Percentiles rank a stretch among this genome's conserved stretches.
phyloP scores from a whole-genome alignment of 2,113 vertebrate genomes.

The Sceloporus tristichus region DNA sequence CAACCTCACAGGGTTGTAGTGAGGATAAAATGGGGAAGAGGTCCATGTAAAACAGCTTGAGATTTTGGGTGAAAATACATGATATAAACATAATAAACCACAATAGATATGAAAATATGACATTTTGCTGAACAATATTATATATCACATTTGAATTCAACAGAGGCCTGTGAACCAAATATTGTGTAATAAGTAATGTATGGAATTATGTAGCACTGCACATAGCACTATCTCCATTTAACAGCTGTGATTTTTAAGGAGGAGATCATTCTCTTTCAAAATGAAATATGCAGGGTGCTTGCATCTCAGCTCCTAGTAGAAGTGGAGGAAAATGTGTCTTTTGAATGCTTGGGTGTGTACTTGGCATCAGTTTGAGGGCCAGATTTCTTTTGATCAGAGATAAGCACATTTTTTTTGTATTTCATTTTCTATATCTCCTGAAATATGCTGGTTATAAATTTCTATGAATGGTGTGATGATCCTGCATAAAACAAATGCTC shows the following conservation, averaged over 20 bases:
- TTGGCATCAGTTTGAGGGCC: slow-evolving; percentile 54
- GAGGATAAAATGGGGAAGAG: background rate
- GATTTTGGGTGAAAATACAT: background rate
- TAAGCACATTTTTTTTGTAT: slow-evolving; percentile 44
- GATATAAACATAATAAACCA: background rate
- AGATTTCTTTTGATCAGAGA: slow-evolving; percentile 62
- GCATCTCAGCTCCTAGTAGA: slow-evolving; percentile 6
- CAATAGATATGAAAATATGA: too few relatives aligned
- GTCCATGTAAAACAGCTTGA: background rate
- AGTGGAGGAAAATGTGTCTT: slow-evolving; percentile 58
- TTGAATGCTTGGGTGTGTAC: slow-evolving; percentile 52
- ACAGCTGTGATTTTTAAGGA: background rate
- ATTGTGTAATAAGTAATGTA: slow-evolving; percentile 6
- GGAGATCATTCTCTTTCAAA: slow-evolving; percentile 42
- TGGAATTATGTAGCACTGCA: slow-evolving; percentile 53
- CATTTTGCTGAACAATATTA: too few relatives aligned
- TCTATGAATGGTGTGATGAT: background rate
- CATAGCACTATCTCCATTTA: slow-evolving; percentile 56
- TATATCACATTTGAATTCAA: too few relatives aligned
- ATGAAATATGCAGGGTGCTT: slow-evolving; percentile 46
- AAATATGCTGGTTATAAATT: slow-evolving; percentile 50
- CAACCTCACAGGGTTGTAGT: background rate
- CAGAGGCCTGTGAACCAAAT: too few relatives aligned
- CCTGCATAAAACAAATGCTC: slow-evolving; percentile 58
- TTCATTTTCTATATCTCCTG: slow-evolving; percentile 38